phyloP scores from a whole-genome alignment of 2,113 vertebrate species.

The Danionella cerebrum region DNA sequence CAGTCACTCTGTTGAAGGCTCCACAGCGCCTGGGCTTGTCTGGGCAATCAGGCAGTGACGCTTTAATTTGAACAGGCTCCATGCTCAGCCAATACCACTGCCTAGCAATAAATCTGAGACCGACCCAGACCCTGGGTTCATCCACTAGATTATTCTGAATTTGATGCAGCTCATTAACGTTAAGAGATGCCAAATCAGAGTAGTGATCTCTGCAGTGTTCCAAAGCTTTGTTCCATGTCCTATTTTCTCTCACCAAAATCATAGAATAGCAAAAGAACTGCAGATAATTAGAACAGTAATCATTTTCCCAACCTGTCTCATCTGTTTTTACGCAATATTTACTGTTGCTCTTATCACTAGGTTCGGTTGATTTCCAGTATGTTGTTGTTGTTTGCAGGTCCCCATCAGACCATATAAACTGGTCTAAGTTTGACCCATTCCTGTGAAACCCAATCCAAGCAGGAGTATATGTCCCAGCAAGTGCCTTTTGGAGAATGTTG shows the following conservation, averaged over 20 bases:
- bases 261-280: constrained; percentile 15
- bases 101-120: constrained; percentile 23
- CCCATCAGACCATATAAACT: constrained; percentile 28
- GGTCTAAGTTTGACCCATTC: rapidly evolving
- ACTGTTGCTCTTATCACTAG: rapidly evolving
- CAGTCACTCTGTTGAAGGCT: neutral
- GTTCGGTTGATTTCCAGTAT: neutral
- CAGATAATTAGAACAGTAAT: rapidly evolving
- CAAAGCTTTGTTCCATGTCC: constrained; percentile 27
- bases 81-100: constrained; percentile 22
- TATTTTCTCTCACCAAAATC: constrained; percentile 19
- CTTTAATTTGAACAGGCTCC: neutral
- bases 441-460: constrained; percentile 28
- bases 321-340: neutral
- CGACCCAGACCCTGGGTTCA: constrained; percentile 16
- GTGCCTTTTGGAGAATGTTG: neutral
- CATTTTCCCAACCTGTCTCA: neutral
- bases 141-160: neutral
- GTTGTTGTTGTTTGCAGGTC: neutral
- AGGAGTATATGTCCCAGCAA: neutral
- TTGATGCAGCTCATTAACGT: neutral
- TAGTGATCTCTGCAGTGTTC: constrained; percentile 6
- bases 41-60: constrained; percentile 30
- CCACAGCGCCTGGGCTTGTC: constrained; percentile 31
- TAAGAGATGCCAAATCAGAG: constrained; percentile 16